A percentile compares a stretch with the other conserved stretches of the same genome.
Conservation (phyloP, 1,140 invertebrate species). For the Drosophila neocordata region DNA sequence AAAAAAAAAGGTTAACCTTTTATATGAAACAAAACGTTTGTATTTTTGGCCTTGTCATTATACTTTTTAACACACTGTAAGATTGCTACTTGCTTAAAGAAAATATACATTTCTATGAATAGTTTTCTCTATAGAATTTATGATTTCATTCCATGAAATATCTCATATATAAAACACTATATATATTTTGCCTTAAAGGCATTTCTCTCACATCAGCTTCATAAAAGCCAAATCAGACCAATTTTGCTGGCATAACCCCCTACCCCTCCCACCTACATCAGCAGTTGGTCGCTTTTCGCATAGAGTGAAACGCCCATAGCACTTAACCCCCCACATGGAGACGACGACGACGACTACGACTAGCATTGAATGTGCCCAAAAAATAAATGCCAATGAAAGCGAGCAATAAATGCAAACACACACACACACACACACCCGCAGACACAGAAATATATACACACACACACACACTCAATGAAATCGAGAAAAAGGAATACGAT, state of each 20-base stretch:
- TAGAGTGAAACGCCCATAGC: slow-evolving; percentile 39
- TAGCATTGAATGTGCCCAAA: slow-evolving; percentile 35
- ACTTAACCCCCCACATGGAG: slow-evolving; percentile 37
- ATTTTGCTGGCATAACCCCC: slow-evolving; percentile 2
- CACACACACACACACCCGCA: slow-evolving; percentile 20
- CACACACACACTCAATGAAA: slow-evolving; percentile 44
- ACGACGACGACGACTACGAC: not conserved
- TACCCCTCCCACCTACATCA: too few species aligned
- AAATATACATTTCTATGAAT: not conserved
- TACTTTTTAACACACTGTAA: too few species aligned
- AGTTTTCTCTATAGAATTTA: slow-evolving; percentile 1
- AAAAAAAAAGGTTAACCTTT: not conserved
- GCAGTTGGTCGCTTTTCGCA: not conserved
- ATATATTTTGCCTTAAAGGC: slow-evolving; percentile 11
- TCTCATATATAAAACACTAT: not conserved
- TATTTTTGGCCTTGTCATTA: too few species aligned
- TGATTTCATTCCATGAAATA: not conserved
- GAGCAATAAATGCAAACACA: slow-evolving; percentile 73
- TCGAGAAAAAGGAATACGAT: slow-evolving; percentile 10
- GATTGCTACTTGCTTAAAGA: not conserved
- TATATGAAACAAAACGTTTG: too few species aligned
- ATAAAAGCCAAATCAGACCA: slow-evolving; percentile 50
- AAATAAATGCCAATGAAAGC: slow-evolving; percentile 79
- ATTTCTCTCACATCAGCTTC: slow-evolving; percentile 8
- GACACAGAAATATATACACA: not conserved